Conservation (phyloP, 2,888 invertebrate genomes). For the Polylopha cassiicola region DNA sequence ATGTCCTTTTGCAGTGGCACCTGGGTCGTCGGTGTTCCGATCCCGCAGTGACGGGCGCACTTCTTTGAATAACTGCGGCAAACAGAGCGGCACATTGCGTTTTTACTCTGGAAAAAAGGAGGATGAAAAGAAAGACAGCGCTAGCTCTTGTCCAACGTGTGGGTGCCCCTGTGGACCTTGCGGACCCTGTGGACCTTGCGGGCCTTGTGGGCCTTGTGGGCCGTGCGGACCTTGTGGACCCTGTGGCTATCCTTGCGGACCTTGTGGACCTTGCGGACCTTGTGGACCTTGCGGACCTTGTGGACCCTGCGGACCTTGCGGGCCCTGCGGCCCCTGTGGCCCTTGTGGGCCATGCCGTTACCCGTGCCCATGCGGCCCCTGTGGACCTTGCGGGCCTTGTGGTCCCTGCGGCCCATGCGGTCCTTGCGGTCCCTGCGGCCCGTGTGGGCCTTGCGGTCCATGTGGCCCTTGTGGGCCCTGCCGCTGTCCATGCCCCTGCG, state of each 20-base stretch:
- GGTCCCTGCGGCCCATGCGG: slow-evolving; percentile 41
- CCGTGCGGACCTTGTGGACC: slow-evolving; percentile 25
- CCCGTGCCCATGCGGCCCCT: slow-evolving; percentile 31
- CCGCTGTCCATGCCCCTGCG: slow-evolving; percentile 31
- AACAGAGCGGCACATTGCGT: slow-evolving; percentile 36
- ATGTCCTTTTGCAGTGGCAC: slow-evolving; percentile 61
- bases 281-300: slow-evolving; percentile 38
- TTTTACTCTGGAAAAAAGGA: slow-evolving; percentile 44
- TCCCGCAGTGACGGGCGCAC: slow-evolving; percentile 30
- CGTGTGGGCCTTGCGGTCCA: slow-evolving; percentile 25
- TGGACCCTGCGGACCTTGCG: slow-evolving; percentile 33
- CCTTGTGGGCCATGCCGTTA: slow-evolving; percentile 25
- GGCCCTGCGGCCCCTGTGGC: slow-evolving; percentile 21
- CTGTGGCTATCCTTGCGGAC: slow-evolving; percentile 26
- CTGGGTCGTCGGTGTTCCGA: slow-evolving; percentile 28
- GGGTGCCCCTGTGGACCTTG: slow-evolving; percentile 26
- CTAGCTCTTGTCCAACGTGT: slow-evolving; percentile 24
- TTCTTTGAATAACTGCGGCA: slow-evolving; percentile 41
- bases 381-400: slow-evolving; percentile 45
- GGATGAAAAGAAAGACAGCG: slow-evolving; percentile 26
- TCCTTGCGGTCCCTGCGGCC: slow-evolving; percentile 35
- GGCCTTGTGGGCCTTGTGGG: slow-evolving; percentile 30
- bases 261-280: slow-evolving; percentile 33
- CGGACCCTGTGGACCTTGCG: slow-evolving; percentile 32
- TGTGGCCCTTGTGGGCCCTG: slow-evolving; percentile 21